Evolutionary conservation across 2,113 vertebrate genomes (phyloP).

Genomic region (Glaucidium brasilianum): DNA sequence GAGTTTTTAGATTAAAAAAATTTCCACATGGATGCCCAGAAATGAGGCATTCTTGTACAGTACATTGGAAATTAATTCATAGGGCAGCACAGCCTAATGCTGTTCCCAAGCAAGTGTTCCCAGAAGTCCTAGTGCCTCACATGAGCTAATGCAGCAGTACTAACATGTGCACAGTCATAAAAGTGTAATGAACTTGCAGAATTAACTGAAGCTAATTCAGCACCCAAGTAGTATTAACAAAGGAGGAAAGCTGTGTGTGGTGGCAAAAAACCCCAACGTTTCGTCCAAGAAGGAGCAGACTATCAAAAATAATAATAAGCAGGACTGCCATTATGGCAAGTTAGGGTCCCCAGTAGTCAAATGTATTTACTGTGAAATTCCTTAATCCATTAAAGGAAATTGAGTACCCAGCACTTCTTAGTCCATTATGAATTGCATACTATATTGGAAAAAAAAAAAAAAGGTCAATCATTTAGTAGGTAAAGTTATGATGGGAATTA

Average conservation of each 20-base stretch:
- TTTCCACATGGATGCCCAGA: slow-evolving; percentile 18
- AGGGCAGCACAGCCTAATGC: slow-evolving; percentile 1
- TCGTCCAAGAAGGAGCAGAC: not conserved
- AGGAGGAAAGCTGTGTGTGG: not conserved
- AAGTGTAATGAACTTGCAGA: slow-evolving; percentile 44
- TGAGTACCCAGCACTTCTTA: not conserved
- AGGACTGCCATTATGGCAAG: not conserved
- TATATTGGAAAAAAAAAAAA: not conserved
- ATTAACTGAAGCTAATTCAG: slow-evolving; percentile 33
- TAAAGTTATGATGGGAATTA: not conserved
- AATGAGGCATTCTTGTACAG: not conserved
- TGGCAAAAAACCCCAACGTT: not conserved
- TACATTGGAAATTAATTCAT: slow-evolving; percentile 35
- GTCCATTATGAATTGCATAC: not conserved
- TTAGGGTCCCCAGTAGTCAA: not conserved
- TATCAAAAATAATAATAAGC: not conserved
- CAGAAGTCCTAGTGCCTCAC: slow-evolving; percentile 11
- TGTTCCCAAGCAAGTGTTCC: slow-evolving; percentile 13
- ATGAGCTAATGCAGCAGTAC: slow-evolving; percentile 21
- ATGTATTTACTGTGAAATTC: not conserved
- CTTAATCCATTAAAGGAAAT: not conserved
- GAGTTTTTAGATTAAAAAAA: slow-evolving; percentile 38
- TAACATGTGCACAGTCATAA: slow-evolving; percentile 26
- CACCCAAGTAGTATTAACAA: not conserved
- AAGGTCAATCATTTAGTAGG: not conserved